These are phyloP conservation scores for Yoshiicerus persimilis DNA, from an alignment of 1,140 invertebrate genomes.

Conservation along the genomic window DNA sequence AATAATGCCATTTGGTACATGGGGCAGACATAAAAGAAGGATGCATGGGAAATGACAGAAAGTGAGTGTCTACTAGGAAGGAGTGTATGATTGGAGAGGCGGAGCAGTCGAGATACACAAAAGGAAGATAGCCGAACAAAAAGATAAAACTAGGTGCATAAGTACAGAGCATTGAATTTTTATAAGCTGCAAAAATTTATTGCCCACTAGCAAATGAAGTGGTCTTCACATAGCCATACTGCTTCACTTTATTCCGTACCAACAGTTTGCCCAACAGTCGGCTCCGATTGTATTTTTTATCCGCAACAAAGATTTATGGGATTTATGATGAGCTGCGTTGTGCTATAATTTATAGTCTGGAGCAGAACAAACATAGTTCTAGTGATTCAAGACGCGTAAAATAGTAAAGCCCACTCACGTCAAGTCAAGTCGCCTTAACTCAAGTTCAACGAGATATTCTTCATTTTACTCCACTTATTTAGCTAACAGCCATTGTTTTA, in stretches of 20 bases:
- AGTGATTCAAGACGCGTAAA: not conserved
- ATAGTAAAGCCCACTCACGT: not conserved
- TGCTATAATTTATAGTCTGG: not conserved
- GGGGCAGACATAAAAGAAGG: not conserved
- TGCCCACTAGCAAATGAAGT: not conserved
- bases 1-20: too few species aligned
- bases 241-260: not conserved
- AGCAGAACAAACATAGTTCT: not conserved
- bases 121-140: not conserved
- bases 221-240: not conserved
- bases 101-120: not conserved
- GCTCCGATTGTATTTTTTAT: slow-evolving; percentile 19
- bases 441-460: not conserved
- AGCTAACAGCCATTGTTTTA: not conserved
- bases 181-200: slow-evolving; percentile 23
- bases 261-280: not conserved
- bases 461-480: not conserved
- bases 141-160: not conserved
- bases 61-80: not conserved
- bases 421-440: not conserved
- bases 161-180: slow-evolving; percentile 6
- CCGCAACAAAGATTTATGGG: slow-evolving; percentile 18
- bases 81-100: not conserved
- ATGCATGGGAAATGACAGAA: not conserved
- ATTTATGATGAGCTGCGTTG: slow-evolving; percentile 8